Evolutionary conservation across 2,113 vertebrate species (phyloP).

Genomic region (Alligator sinensis): DNA sequence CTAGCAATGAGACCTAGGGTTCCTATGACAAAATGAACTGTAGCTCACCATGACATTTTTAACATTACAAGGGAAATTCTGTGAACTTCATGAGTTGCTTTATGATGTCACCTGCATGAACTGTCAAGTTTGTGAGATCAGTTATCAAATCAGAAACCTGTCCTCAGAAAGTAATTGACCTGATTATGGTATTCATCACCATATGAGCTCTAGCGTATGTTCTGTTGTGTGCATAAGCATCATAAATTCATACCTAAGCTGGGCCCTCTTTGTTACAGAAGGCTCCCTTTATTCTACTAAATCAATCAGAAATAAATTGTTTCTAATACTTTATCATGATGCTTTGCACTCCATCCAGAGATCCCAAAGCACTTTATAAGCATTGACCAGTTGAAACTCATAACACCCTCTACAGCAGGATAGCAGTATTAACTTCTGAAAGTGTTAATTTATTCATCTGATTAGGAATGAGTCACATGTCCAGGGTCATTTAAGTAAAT

Average conservation of each 20-base stretch:
- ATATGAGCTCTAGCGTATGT: background rate
- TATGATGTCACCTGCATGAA: background rate
- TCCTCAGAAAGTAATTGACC: background rate
- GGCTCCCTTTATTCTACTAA: background rate
- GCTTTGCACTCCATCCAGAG: background rate
- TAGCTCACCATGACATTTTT: background rate
- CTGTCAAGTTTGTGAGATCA: background rate
- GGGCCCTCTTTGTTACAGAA: background rate
- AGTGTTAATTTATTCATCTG: too few species aligned
- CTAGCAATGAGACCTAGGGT: too few species aligned
- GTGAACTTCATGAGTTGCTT: background rate
- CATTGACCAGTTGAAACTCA: background rate
- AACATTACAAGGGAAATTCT: background rate
- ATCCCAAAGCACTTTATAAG: background rate
- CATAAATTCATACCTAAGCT: background rate
- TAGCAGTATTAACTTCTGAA: background rate
- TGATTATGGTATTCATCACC: background rate
- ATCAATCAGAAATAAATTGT: background rate
- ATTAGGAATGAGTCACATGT: background rate
- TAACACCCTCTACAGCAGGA: background rate
- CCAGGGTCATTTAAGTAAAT: background rate
- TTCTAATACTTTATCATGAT: background rate
- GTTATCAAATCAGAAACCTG: background rate
- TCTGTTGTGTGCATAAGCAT: background rate
- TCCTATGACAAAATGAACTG: background rate